Evolutionary conservation across 2,888 invertebrate species (phyloP).

Genomic region (Zygaena filipendulae): DNA sequence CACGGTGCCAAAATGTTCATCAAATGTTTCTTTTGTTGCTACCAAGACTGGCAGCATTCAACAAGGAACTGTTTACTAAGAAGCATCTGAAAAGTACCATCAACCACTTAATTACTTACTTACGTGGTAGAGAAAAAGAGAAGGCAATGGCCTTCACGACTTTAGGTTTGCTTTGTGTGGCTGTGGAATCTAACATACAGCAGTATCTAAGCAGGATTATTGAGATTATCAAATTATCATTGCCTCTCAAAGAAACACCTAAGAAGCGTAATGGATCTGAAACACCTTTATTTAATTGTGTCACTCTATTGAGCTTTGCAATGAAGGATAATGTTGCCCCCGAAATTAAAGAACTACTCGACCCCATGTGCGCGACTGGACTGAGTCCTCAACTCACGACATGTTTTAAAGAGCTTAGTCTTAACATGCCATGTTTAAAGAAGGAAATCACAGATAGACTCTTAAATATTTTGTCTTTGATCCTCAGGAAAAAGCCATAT

Average conservation of each 20-base stretch:
- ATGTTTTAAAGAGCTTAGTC: conserved; percentile 90
- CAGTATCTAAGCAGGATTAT: conserved; percentile 85
- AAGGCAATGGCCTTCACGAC: conserved; percentile 89
- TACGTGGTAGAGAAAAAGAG: conserved; percentile 87
- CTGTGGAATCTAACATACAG: conserved; percentile 84
- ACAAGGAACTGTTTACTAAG: conserved; percentile 80
- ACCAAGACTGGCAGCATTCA: conserved; percentile 94
- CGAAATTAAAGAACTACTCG: conserved; percentile 86
- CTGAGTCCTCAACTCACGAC: conserved; percentile 91
- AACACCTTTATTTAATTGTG: conserved; percentile 91
- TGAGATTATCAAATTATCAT: conserved; percentile 78
- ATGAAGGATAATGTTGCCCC: conserved; percentile 81
- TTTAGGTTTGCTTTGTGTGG: conserved; percentile 91
- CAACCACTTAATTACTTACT: conserved; percentile 78
- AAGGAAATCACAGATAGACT: conserved; percentile 93
- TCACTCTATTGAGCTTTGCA: conserved; percentile 92
- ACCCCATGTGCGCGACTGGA: conserved; percentile 92
- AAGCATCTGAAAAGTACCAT: conserved; percentile 82
- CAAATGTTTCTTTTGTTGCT: conserved; percentile 87
- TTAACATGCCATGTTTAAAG: conserved; percentile 88
- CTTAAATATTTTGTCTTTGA: conserved; percentile 89
- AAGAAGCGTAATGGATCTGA: conserved; percentile 82
- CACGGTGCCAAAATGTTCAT: conserved; percentile 84
- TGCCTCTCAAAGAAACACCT: conserved; percentile 81
- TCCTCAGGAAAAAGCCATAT: conserved; percentile 88